These are phyloP conservation scores for Rallus limicola DNA, from an alignment of 2,113 vertebrate species.

Conservation along the genomic window DNA sequence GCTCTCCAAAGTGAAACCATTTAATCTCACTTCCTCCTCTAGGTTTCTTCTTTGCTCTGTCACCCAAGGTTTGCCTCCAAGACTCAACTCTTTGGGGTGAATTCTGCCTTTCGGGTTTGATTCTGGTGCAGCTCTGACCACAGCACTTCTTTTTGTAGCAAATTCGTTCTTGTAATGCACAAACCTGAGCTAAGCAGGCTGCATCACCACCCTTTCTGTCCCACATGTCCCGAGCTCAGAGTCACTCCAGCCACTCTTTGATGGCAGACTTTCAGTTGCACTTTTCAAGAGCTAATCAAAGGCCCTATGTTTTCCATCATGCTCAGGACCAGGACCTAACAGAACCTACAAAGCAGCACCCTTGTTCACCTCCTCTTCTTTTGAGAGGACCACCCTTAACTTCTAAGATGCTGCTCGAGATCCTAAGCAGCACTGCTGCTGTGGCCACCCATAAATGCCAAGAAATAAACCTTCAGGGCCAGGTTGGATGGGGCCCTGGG, in stretches of 20 bases:
- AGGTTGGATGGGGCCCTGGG: no score
- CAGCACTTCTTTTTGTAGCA: background rate
- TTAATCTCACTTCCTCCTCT: background rate
- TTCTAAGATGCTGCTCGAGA: background rate
- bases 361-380: background rate
- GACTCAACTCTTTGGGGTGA: background rate
- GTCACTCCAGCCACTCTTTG: background rate
- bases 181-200: background rate
- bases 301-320: accelerated
- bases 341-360: background rate
- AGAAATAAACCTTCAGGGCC: background rate
- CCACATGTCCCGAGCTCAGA: background rate
- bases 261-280: background rate
- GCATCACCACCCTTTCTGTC: background rate
- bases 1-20: background rate
- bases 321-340: background rate
- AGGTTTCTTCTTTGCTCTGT: background rate
- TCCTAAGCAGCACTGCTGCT: background rate
- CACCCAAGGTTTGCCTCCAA: background rate
- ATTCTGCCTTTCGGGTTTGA: background rate
- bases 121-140: background rate
- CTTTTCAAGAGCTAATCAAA: background rate
- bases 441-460: background rate
- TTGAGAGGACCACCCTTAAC: background rate
- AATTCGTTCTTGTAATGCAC: background rate